Conservation (phyloP, 2,888 invertebrate species). For the Leptarthrus brevirostris region DNA sequence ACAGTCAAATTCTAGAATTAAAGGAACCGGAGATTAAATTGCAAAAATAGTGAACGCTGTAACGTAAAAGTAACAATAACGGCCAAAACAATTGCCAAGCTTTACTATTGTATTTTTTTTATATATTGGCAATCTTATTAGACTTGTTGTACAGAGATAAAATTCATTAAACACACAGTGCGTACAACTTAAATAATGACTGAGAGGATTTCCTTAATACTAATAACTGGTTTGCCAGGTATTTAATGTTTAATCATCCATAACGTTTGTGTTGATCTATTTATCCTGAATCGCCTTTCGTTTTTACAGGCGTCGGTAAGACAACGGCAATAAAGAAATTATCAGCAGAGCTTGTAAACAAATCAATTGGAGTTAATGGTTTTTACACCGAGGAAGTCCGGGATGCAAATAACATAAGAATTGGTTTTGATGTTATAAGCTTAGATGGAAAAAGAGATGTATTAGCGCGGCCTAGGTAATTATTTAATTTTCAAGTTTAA, state of each 20-base stretch:
- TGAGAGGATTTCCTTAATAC: constrained; percentile 2
- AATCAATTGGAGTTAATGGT: constrained; percentile 66
- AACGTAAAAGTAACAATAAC: too few relatives aligned
- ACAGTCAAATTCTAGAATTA: too few relatives aligned
- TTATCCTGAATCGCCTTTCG: too few relatives aligned
- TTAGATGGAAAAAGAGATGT: constrained; percentile 66
- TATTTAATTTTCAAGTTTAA: too few relatives aligned
- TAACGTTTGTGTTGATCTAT: not conserved
- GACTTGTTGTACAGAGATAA: too few relatives aligned
- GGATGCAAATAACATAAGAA: constrained; percentile 64
- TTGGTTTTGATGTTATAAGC: constrained; percentile 75
- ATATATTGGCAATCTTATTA: too few relatives aligned
- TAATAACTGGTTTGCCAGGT: constrained; percentile 37
- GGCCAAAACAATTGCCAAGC: too few relatives aligned
- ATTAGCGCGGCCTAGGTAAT: constrained; percentile 68
- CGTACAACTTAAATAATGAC: too few relatives aligned
- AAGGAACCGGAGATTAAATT: too few relatives aligned
- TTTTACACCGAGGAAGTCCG: constrained; percentile 77
- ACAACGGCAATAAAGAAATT: constrained; percentile 73
- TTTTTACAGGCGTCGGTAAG: constrained; percentile 70
- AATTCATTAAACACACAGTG: too few relatives aligned
- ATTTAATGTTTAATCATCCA: not conserved
- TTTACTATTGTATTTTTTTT: too few relatives aligned
- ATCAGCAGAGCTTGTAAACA: constrained; percentile 62
- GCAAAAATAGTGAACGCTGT: too few relatives aligned